A percentile compares a stretch with the other conserved stretches of the same genome.
phyloP scores from a whole-genome alignment of 2,888 invertebrate species.

The Cybosia mesomella region DNA sequence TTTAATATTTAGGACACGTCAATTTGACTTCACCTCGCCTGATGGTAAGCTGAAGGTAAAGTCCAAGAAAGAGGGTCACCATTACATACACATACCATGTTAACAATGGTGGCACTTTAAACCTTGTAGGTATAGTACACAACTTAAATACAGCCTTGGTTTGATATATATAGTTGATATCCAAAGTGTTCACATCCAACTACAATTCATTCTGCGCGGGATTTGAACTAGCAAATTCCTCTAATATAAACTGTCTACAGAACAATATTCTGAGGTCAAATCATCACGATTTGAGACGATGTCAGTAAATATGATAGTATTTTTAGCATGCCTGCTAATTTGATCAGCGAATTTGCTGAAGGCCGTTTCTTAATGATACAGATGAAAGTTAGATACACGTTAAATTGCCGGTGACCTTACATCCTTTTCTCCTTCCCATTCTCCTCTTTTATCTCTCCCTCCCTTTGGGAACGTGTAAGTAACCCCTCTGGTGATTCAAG shows the following conservation, averaged over 20 bases:
- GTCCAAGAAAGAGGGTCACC: too few species aligned
- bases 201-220: not conserved
- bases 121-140: not conserved
- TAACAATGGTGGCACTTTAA: too few species aligned
- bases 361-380: not conserved
- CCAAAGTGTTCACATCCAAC: not conserved
- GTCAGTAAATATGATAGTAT: not conserved
- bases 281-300: constrained; percentile 7
- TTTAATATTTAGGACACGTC: too few species aligned
- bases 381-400: not conserved
- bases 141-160: not conserved
- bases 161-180: not conserved
- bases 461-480: too few species aligned
- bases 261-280: not conserved
- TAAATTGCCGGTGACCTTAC: not conserved
- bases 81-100: too few species aligned
- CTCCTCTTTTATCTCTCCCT: too few species aligned
- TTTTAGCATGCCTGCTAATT: constrained; percentile 8
- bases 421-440: too few species aligned
- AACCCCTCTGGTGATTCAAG: too few species aligned
- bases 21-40: too few species aligned
- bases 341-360: not conserved
- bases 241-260: constrained; percentile 5
- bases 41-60: too few species aligned
- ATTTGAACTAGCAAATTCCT: not conserved